These are phyloP conservation scores for Acanthosepion lycidas DNA, from an alignment of 2,888 invertebrate genomes.

Conservation along the genomic window DNA sequence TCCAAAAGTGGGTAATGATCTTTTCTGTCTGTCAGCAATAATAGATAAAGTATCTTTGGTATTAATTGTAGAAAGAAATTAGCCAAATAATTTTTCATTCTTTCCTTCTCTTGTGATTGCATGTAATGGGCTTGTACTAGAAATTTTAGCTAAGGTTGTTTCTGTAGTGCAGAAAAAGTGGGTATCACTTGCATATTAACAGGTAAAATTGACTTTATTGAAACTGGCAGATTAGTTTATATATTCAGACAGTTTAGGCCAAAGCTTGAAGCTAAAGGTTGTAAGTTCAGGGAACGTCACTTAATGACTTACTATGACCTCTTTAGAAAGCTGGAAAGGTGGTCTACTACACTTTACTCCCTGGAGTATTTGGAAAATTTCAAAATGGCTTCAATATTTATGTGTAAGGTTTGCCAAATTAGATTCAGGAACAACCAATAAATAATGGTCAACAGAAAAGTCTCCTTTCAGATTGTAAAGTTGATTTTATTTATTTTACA, in stretches of 20 bases:
- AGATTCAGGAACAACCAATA: conserved; percentile 5
- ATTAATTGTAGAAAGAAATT: neutral
- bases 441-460: neutral
- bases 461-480: neutral
- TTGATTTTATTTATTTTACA: neutral
- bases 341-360: neutral
- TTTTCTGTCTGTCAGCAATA: neutral
- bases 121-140: neutral
- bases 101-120: neutral
- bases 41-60: neutral
- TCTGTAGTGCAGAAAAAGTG: neutral
- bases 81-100: neutral
- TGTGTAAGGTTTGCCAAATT: conserved; percentile 6
- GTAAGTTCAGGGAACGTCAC: neutral
- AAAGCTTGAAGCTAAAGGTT: neutral
- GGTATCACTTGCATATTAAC: neutral
- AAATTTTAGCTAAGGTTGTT: neutral
- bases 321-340: neutral
- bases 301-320: neutral
- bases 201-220: conserved; percentile 12
- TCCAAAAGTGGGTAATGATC: no score
- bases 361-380: neutral
- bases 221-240: conserved; percentile 33
- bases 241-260: conserved; percentile 33
- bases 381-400: conserved; percentile 8